Evolutionary conservation across 1,140 invertebrate species (phyloP), one percentile per base, ranked within the genome.

Genomic region (Sycophila sp.): DNA sequence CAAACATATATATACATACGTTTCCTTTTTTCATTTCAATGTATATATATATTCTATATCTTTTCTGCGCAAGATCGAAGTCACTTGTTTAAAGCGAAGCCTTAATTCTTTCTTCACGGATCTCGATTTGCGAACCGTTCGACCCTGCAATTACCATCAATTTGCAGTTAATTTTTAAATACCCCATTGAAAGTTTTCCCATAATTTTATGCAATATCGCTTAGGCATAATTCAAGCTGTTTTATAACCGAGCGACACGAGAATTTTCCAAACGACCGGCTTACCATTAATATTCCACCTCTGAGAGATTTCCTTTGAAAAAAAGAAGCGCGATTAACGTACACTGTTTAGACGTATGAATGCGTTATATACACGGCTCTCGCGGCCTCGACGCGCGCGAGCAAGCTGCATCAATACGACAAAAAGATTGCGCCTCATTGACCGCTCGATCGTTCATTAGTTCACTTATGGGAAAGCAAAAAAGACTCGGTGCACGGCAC

Each of bases 381-480:
- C 40, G 40, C 40, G 40, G 15, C 40, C 40, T 42, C 40, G 40
- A n/a, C 3, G 17, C 47, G 24, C 11, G 19, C 49, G 49, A 28
- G 24, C 24, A 24, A 51, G 4, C n/a, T n/a, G n/a, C n/a, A 30
- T 38, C 47, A 65, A 65, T 53, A 65, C 19, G 28, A 38, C 19
- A 49, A 49, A 68, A 38, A 60, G 10, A 69, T 53, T 42, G 32
- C 24, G 34, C 40, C 28, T 53, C 67, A 60, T 69, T 69, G 51
- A 15, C 4, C 32, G 32, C 22, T 40, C 45, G 45, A 51, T 49
- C 56, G 22, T 19, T 49, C 26, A 66, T 66, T 63, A 4, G 28
- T 7, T 17, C 22, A 26, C 49, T 26, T n/a, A n/a, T 30, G 22
- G 6, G 32, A 26, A 11, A 59, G 17, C 24, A 56, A n/a, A 30